Percentiles rank a stretch among this genome's conserved stretches.
These are phyloP conservation scores for Ctena decussata DNA, from an alignment of 2,888 invertebrate species.

Conservation along the genomic window DNA sequence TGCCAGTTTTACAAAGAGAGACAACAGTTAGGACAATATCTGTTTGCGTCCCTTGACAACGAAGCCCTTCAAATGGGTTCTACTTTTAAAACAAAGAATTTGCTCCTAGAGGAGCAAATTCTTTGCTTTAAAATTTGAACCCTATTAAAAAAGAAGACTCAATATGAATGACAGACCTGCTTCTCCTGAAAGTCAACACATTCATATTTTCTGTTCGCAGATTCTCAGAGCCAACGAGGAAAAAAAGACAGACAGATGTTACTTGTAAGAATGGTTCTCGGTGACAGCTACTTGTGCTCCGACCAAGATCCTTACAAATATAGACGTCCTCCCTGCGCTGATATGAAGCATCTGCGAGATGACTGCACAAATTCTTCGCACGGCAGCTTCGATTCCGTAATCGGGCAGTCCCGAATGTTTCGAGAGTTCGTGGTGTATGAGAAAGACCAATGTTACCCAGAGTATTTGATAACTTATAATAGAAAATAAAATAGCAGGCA, in stretches of 20 bases:
- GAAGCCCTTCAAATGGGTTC: too few relatives aligned
- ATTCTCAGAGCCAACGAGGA: conserved; percentile 51
- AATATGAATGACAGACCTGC: too few relatives aligned
- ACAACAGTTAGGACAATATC: too few relatives aligned
- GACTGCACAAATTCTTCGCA: conserved; percentile 49
- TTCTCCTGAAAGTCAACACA: too few relatives aligned
- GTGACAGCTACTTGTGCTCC: conserved; percentile 57
- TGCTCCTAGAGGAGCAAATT: too few relatives aligned
- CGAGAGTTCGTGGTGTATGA: conserved; percentile 78
- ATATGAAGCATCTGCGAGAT: conserved; percentile 37
- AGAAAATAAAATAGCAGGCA: conserved; percentile 50
- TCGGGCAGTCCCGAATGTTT: conserved; percentile 70
- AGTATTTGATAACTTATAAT: conserved; percentile 75
- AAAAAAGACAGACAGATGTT: conserved; percentile 66
- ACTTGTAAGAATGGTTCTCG: conserved; percentile 68
- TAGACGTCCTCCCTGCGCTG: conserved; percentile 63
- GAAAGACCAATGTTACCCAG: conserved; percentile 71
- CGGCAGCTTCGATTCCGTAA: conserved; percentile 66
- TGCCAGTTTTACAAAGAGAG: too few relatives aligned
- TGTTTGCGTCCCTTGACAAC: too few relatives aligned
- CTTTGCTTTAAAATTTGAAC: too few relatives aligned
- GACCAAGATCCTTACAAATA: conserved; percentile 62
- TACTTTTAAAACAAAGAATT: too few relatives aligned
- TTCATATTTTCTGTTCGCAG: too few relatives aligned
- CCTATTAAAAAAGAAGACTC: too few relatives aligned